Evolutionary conservation across 2,113 vertebrate species (phyloP), one percentile per base, ranked within the genome.

Genomic region (Murina feae): DNA sequence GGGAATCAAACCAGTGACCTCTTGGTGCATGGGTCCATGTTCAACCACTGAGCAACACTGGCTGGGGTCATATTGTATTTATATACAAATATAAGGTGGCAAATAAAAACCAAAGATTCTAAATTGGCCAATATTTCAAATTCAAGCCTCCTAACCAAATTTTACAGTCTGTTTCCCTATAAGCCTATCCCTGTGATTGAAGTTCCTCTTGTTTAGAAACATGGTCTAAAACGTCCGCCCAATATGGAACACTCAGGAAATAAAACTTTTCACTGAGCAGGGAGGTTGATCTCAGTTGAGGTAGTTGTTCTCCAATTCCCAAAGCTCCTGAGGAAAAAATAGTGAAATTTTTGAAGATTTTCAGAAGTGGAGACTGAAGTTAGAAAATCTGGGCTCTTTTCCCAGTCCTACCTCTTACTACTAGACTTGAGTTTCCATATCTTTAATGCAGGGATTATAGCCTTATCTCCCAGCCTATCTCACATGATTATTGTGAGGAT

Each of bases 381-480:
- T 78, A 93, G 20, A 93, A 44, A 91, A 69, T 25, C 60, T 79
- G 32, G 95, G 90, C 81, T 88, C n/a, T 30, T 74, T 80, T 93
- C 95, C 87, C 84, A 90, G 42, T 37, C 12, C 39, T 5, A 82
- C n/a, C 71, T 76, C 75, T 96, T 58, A 95, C 72, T 74, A 66
- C 35, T 44, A n/a, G 47, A 74, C 84, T 91, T 49, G 47, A 80
- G 76, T 93, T 95, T 91, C 76, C 60, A 82, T 44, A 30, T 94
- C n/a, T 74, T 88, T 82, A 37, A 75, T 60, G 12, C 23, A 7
- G 18, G 32, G 49, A 74, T 94, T 37, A 71, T n/a, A 91, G 44
- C 5, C 39, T 94, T 93, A 94, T 78, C 87, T 79, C 18, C 42
- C n/a, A 23, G 79, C 21, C 89, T 97, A 69, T 74, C 60, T 94